Percentiles rank a stretch among this genome's conserved stretches.
phyloP scores from a whole-genome alignment of 2,888 invertebrate genomes.

The Melieria crassipennis region DNA sequence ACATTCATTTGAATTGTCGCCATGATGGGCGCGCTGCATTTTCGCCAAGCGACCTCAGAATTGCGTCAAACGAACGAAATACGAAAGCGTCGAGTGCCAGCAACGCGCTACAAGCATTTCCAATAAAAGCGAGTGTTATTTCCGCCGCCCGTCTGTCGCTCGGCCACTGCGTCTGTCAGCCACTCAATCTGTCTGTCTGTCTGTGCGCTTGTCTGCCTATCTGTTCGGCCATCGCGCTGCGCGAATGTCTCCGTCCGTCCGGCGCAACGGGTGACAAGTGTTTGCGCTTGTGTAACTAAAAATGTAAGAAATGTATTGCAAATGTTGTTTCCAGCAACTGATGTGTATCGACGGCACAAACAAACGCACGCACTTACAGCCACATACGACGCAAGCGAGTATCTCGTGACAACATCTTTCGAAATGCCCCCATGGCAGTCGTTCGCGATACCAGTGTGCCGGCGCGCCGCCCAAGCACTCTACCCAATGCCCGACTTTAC shows the following conservation, averaged over 20 bases:
- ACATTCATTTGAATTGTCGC: conserved; percentile 28
- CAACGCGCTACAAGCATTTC: conserved; percentile 22
- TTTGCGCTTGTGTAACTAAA: conserved; percentile 14
- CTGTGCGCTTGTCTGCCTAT: not conserved
- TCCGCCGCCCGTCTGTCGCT: not conserved
- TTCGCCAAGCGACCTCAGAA: too few relatives aligned
- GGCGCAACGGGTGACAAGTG: conserved; percentile 4
- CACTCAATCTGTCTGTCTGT: not conserved
- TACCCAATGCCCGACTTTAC: too few relatives aligned
- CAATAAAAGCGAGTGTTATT: conserved; percentile 25
- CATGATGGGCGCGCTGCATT: conserved; percentile 18
- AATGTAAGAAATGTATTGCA: conserved; percentile 14
- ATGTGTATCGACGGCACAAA: conserved; percentile 20
- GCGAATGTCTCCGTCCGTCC: not conserved
- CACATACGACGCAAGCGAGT: conserved; percentile 1
- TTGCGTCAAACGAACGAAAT: too few relatives aligned
- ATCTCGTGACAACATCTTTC: conserved; percentile 29
- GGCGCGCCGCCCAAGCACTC: not conserved
- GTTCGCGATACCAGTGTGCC: conserved; percentile 17
- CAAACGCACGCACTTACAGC: conserved; percentile 11
- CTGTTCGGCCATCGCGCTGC: not conserved
- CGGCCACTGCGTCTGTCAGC: not conserved
- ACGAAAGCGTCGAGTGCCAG: too few relatives aligned
- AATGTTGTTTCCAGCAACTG: conserved; percentile 26
- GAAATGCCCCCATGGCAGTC: conserved; percentile 27